Conservation (phyloP, 2,113 vertebrate species). For the Catharus minimus region DNA sequence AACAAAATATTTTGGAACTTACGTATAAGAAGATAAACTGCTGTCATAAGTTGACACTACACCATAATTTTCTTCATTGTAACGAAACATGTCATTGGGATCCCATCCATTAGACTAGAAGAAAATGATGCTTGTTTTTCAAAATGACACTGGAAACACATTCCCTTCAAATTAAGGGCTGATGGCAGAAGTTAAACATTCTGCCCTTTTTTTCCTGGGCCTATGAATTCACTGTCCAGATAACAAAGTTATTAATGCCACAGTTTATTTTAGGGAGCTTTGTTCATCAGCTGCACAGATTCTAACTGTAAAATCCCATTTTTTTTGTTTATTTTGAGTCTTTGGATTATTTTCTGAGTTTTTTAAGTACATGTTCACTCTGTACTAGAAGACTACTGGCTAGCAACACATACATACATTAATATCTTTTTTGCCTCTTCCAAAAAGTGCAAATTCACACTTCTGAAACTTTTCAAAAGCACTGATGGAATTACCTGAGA, state of each 20-base stretch:
- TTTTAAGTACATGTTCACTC: neutral
- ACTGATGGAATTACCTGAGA: neutral
- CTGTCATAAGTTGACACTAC: slow-evolving; percentile 97
- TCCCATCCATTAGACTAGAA: slow-evolving; percentile 98
- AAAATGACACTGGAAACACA: slow-evolving; percentile 59
- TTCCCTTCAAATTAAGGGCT: slow-evolving; percentile 14
- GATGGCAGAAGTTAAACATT: neutral
- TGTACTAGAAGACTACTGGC: no score
- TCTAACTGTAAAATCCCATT: neutral
- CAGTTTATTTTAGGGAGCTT: neutral
- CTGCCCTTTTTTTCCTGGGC: neutral
- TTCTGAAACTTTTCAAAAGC: neutral
- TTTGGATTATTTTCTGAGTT: neutral
- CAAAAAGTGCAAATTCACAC: neutral
- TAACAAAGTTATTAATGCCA: neutral
- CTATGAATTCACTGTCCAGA: neutral
- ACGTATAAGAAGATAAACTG: slow-evolving; percentile 98
- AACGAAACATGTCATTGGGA: slow-evolving; percentile 99
- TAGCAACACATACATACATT: neutral
- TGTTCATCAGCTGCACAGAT: neutral
- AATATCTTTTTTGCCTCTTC: neutral
- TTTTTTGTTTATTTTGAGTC: neutral
- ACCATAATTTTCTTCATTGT: slow-evolving; percentile 98
- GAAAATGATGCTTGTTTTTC: slow-evolving; percentile 63
- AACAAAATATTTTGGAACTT: slow-evolving; percentile 72